These are phyloP conservation scores for Telenomus remus DNA, from an alignment of 1,140 invertebrate species.

Conservation along the genomic window DNA sequence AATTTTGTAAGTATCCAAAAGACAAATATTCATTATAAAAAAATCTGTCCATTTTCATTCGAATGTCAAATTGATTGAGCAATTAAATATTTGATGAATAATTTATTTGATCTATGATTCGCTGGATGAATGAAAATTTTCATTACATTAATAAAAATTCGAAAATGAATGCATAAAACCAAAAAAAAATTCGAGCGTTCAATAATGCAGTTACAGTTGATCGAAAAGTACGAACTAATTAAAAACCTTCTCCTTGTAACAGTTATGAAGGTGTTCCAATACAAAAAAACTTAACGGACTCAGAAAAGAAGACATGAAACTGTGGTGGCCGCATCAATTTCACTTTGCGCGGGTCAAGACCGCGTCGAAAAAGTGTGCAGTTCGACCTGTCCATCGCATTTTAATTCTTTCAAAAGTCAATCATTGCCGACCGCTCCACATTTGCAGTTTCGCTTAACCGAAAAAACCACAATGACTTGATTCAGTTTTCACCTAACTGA, in stretches of 20 bases:
- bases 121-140: too few relatives aligned
- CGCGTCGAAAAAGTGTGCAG: background rate
- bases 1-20: too few relatives aligned
- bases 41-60: too few relatives aligned
- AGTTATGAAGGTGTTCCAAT: constrained; percentile 16
- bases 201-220: too few relatives aligned
- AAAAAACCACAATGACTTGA: constrained; percentile 2
- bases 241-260: constrained; percentile 16
- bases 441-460: background rate
- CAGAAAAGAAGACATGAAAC: constrained; percentile 3
- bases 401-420: constrained; percentile 11
- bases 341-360: constrained; percentile 23
- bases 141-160: too few relatives aligned
- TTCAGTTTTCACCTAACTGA: background rate
- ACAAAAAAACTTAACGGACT: background rate
- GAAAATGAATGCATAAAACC: background rate
- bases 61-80: too few relatives aligned
- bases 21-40: too few relatives aligned
- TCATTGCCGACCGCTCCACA: background rate
- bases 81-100: too few relatives aligned
- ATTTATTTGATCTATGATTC: too few relatives aligned
- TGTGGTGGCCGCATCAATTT: constrained; percentile 21
- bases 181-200: background rate
- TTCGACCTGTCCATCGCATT: background rate
- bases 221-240: background rate